phyloP scores from a whole-genome alignment of 1,140 invertebrate species.

The Pentalonia nigronervosa region DNA sequence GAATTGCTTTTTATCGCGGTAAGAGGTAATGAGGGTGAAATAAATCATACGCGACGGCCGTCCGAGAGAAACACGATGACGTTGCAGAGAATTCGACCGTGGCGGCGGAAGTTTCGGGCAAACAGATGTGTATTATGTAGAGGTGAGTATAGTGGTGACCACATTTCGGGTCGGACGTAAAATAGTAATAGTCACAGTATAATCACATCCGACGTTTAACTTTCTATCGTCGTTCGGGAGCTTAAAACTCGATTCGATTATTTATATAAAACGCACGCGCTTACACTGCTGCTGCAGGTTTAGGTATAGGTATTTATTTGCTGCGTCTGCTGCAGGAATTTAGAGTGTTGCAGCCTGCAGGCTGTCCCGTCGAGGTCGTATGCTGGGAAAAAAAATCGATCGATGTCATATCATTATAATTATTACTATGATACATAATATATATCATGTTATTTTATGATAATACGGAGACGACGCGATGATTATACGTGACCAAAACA shows the following conservation, averaged over 20 bases:
- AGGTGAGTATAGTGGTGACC: background rate
- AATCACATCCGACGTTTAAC: background rate
- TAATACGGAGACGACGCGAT: too few species aligned
- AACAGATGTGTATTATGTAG: background rate
- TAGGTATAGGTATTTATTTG: background rate
- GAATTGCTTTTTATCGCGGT: conserved; percentile 17
- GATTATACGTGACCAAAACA: background rate
- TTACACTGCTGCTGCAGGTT: too few species aligned
- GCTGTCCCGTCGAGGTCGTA: background rate
- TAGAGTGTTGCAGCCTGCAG: background rate
- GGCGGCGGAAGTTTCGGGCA: background rate
- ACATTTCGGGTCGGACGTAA: background rate
- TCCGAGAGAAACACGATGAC: background rate
- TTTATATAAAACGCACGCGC: background rate
- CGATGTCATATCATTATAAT: background rate
- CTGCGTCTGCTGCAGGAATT: background rate
- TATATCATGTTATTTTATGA: too few species aligned
- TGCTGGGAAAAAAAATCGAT: background rate
- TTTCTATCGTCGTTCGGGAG: conserved; percentile 1
- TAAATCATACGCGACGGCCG: background rate
- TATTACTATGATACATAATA: background rate
- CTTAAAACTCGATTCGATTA: background rate
- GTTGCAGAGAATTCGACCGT: background rate
- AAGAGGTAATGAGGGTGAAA: background rate
- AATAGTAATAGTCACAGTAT: background rate